Evolutionary conservation across 2,888 invertebrate species (phyloP).

Genomic region (Adineta ricciae): DNA sequence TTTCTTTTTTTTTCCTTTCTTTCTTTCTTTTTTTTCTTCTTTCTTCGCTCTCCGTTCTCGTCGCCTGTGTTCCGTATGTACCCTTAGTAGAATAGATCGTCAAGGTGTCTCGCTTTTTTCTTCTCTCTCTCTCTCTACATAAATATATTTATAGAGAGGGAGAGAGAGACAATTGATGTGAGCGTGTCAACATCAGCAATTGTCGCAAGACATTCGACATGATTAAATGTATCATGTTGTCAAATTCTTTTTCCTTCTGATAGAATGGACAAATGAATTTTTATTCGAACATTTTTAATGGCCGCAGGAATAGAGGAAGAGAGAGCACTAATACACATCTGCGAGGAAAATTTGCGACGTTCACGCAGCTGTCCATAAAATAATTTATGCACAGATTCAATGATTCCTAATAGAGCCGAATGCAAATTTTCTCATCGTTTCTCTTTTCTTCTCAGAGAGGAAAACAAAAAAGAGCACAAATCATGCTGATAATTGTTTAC

Average conservation of each 20-base stretch:
- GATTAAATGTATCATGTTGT: not conserved
- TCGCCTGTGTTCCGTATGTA: not conserved
- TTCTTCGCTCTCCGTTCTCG: not conserved
- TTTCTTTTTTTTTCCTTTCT: not conserved
- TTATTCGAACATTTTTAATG: not conserved
- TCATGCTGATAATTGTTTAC: too few relatives aligned
- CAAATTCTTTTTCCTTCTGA: not conserved
- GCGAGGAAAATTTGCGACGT: not conserved
- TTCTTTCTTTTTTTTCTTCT: not conserved
- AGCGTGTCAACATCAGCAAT: not conserved
- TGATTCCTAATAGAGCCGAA: not conserved
- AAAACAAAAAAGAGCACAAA: not conserved
- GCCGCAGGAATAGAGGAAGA: not conserved
- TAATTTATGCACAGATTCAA: not conserved
- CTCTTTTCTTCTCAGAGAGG: not conserved
- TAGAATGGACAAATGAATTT: not conserved
- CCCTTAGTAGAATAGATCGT: too few relatives aligned
- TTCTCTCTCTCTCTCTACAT: not conserved
- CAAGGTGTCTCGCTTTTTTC: too few relatives aligned
- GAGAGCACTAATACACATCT: not conserved
- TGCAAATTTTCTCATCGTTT: not conserved
- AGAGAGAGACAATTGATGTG: not conserved
- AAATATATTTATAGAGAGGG: not conserved
- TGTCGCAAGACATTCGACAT: not conserved
- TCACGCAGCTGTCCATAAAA: not conserved